These are phyloP conservation scores for Plutella xylostella DNA, from an alignment of 2,888 invertebrate species.

Conservation along the genomic window DNA sequence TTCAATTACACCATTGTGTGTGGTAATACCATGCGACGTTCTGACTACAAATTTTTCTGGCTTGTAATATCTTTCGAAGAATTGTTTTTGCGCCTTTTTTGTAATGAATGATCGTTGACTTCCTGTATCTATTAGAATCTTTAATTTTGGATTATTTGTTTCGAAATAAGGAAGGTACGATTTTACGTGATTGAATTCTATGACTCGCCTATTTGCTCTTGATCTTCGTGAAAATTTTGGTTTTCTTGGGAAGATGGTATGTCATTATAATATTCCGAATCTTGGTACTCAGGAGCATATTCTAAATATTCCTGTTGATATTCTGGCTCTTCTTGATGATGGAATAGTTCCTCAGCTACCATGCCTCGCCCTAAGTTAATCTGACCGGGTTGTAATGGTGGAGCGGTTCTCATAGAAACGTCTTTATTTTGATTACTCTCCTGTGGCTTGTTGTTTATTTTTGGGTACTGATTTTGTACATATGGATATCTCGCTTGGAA, in stretches of 20 bases:
- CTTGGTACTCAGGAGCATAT: not conserved
- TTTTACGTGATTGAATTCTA: conserved; percentile 13
- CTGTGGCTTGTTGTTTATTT: not conserved
- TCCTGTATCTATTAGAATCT: conserved; percentile 15
- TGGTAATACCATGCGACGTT: conserved; percentile 13
- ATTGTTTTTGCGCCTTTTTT: conserved; percentile 7
- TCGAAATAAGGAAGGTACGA: conserved; percentile 14
- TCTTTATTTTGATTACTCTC: not conserved
- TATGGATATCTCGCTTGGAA: not conserved
- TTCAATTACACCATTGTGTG: conserved; percentile 11
- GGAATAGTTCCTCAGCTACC: not conserved
- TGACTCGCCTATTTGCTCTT: not conserved
- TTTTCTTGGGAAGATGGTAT: conserved; percentile 6
- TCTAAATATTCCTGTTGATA: not conserved
- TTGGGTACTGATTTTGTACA: not conserved
- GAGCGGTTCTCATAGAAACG: not conserved
- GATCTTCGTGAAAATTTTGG: not conserved
- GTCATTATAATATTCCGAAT: conserved; percentile 7
- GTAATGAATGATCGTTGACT: conserved; percentile 15
- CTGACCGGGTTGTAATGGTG: not conserved
- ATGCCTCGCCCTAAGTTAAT: not conserved
- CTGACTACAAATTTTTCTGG: conserved; percentile 12
- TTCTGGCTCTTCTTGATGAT: not conserved
- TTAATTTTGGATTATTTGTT: conserved; percentile 11
- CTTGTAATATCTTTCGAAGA: conserved; percentile 12